These are phyloP conservation scores for Pristionchus entomophagus DNA, from an alignment of 2,888 invertebrate species.

Conservation along the genomic window DNA sequence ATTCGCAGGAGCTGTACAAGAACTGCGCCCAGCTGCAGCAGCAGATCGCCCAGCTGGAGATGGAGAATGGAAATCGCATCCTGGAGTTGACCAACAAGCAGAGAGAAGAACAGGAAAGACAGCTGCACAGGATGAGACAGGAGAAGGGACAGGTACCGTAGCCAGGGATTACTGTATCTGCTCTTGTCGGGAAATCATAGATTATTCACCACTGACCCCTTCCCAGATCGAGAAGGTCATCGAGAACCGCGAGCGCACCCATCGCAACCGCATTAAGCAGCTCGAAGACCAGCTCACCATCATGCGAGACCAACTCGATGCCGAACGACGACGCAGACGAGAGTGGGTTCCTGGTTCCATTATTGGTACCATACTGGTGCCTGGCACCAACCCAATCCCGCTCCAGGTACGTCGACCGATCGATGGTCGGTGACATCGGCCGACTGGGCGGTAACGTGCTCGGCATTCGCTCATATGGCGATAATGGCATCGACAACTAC, in stretches of 20 bases:
- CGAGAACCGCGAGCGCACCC: constrained; percentile 73
- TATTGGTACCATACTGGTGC: too few species aligned
- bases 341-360: constrained; percentile 42
- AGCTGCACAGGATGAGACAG: constrained; percentile 69
- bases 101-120: constrained; percentile 74
- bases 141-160: constrained; percentile 71
- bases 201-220: not conserved
- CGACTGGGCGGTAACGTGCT: constrained; percentile 68
- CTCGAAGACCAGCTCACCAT: constrained; percentile 72
- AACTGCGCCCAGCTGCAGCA: constrained; percentile 75
- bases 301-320: constrained; percentile 73
- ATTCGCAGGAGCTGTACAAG: constrained; percentile 71
- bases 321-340: constrained; percentile 67
- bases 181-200: not conserved
- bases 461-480: constrained; percentile 61
- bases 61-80: constrained; percentile 75
- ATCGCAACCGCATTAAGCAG: constrained; percentile 72
- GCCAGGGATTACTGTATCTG: not conserved
- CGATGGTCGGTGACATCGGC: constrained; percentile 70
- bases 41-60: constrained; percentile 75
- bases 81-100: constrained; percentile 74
- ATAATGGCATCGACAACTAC: constrained; percentile 62
- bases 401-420: constrained; percentile 64
- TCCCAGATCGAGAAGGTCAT: constrained; percentile 73
- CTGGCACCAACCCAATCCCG: too few species aligned